Conservation (phyloP, 2,888 invertebrate species). For the Pheosia tremula region DNA sequence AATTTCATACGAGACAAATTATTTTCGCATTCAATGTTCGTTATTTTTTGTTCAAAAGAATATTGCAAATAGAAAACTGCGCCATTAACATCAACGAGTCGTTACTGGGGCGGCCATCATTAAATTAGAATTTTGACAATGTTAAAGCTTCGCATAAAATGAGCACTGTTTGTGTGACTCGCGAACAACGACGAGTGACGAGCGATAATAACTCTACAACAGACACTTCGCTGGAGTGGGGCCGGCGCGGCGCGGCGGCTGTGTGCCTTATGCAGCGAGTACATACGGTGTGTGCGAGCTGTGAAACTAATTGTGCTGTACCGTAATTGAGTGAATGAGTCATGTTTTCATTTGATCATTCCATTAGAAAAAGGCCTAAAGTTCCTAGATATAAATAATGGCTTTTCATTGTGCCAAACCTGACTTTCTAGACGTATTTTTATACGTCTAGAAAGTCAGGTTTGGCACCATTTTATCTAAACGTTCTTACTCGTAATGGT, state of each 20-base stretch:
- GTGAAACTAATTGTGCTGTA: neutral
- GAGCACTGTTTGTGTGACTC: slow-evolving; percentile 1
- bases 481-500: no score
- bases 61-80: neutral
- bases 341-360: no score
- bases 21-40: neutral
- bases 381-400: no score
- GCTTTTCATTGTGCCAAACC: no score
- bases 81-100: slow-evolving; percentile 1
- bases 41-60: neutral
- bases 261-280: neutral
- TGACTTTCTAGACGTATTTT: no score
- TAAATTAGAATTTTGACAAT: neutral
- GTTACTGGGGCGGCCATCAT: neutral
- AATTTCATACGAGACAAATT: slow-evolving; percentile 2
- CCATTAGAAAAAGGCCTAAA: no score
- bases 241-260: neutral
- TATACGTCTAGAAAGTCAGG: no score
- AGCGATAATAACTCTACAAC: neutral
- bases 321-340: slow-evolving; percentile 31
- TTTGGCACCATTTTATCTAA: no score
- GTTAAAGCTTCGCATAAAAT: neutral
- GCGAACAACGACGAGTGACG: neutral
- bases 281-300: neutral
- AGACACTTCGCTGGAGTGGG: neutral